Conservation (phyloP, 1,140 invertebrate genomes). For the Anthonomus grandis region DNA sequence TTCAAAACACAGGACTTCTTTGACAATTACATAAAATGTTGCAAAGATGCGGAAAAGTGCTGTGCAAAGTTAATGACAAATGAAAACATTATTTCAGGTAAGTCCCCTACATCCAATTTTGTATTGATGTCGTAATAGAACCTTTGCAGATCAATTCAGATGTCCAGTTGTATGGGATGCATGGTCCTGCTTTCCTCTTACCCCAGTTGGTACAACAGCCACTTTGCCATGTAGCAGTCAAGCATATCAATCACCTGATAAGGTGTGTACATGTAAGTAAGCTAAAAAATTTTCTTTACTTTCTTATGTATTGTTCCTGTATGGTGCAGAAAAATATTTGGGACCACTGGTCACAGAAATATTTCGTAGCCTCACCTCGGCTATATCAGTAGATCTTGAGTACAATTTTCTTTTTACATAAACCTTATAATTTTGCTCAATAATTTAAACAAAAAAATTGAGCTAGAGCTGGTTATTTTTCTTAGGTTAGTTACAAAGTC, state of each 20-base stretch:
- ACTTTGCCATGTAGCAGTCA: slow-evolving; percentile 52
- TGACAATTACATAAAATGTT: slow-evolving; percentile 32
- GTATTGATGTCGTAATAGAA: neutral
- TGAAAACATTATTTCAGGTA: slow-evolving; percentile 30
- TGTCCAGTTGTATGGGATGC: slow-evolving; percentile 55
- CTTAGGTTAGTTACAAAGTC: too few relatives aligned
- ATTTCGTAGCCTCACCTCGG: too few relatives aligned
- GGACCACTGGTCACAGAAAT: too few relatives aligned
- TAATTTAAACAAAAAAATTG: too few relatives aligned
- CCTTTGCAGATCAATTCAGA: slow-evolving; percentile 5
- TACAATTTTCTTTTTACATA: too few relatives aligned
- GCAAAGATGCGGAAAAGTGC: slow-evolving; percentile 31
- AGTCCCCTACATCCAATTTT: slow-evolving; percentile 4
- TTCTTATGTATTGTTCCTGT: too few relatives aligned
- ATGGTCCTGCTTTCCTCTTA: slow-evolving; percentile 53
- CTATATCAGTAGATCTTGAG: too few relatives aligned
- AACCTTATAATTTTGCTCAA: too few relatives aligned
- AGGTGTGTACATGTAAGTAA: slow-evolving; percentile 54
- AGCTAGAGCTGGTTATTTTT: too few relatives aligned
- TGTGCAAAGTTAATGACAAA: slow-evolving; percentile 30
- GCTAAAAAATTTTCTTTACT: slow-evolving; percentile 3
- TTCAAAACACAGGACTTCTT: slow-evolving; percentile 29
- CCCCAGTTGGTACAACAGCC: slow-evolving; percentile 40
- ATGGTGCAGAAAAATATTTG: too few relatives aligned
- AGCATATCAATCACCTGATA: slow-evolving; percentile 52